These are phyloP conservation scores for Pelodiscus sinensis DNA, from an alignment of 2,113 vertebrate genomes.

Conservation along the genomic window DNA sequence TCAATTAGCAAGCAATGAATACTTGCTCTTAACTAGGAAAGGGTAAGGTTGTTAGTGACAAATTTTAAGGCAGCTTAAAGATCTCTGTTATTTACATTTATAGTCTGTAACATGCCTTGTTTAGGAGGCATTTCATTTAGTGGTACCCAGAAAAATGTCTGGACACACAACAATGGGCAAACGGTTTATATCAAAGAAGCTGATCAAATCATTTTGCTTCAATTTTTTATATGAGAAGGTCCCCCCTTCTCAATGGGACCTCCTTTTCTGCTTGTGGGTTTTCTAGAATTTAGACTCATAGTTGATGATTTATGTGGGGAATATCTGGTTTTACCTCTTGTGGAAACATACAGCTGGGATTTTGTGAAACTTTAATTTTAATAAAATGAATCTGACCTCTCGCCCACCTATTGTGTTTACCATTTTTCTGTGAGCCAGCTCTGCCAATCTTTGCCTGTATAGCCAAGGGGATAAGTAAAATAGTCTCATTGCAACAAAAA, in stretches of 20 bases:
- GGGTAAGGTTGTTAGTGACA: neutral
- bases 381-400: neutral
- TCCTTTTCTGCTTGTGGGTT: neutral
- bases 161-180: neutral
- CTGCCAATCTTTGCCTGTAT: neutral
- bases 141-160: neutral
- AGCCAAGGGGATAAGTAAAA: neutral
- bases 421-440: neutral
- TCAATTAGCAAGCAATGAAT: conserved; percentile 34
- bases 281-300: neutral
- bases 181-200: neutral
- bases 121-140: conserved; percentile 13
- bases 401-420: neutral
- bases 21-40: conserved; percentile 18
- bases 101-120: neutral
- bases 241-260: neutral
- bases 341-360: neutral
- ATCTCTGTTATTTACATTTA: neutral
- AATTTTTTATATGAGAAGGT: neutral
- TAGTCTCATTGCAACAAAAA: neutral
- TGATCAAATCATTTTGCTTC: neutral
- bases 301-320: neutral
- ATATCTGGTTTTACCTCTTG: neutral
- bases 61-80: neutral
- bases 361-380: neutral